Conservation (phyloP, 2,888 invertebrate genomes). For the Sacculina carcini region DNA sequence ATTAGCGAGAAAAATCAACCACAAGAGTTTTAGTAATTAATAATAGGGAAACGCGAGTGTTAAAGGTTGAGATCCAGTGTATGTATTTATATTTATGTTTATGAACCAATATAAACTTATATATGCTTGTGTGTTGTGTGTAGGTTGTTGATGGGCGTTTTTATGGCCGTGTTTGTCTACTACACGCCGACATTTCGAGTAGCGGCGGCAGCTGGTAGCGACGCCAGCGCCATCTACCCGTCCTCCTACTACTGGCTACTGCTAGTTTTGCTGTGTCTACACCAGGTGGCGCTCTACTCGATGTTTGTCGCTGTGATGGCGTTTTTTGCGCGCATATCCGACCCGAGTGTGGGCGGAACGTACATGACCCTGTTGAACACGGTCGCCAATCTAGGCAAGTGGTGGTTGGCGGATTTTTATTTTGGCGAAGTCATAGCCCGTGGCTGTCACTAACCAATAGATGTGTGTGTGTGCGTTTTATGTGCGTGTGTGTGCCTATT, state of each 20-base stretch:
- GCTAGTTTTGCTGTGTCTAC: constrained; percentile 15
- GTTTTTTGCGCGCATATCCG: constrained; percentile 88
- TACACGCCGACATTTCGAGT: constrained; percentile 49
- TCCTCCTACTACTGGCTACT: constrained; percentile 11
- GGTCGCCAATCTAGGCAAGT: constrained; percentile 58
- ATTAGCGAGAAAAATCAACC: too few species aligned
- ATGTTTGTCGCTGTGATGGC: constrained; percentile 97
- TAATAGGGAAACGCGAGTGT: too few species aligned
- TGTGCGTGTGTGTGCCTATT: too few species aligned
- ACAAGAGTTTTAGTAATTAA: too few species aligned
- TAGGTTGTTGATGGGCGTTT: constrained; percentile 54
- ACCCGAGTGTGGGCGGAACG: constrained; percentile 87
- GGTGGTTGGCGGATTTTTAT: background rate
- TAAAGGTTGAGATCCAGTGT: too few species aligned
- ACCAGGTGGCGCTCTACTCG: constrained; percentile 64
- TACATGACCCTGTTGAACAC: constrained; percentile 98
- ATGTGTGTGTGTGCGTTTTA: too few species aligned
- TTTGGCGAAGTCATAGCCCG: too few species aligned
- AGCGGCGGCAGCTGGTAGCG: background rate
- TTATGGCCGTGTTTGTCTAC: constrained; percentile 59
- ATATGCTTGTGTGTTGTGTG: constrained; percentile 9
- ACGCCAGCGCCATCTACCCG: constrained; percentile 9
- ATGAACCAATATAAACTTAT: background rate
- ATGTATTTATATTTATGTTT: background rate
- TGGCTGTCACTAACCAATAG: too few species aligned